Base-by-base conservation (phyloP, 2,797 vertebrate species). In the Alosa sapidissima region DNA sequence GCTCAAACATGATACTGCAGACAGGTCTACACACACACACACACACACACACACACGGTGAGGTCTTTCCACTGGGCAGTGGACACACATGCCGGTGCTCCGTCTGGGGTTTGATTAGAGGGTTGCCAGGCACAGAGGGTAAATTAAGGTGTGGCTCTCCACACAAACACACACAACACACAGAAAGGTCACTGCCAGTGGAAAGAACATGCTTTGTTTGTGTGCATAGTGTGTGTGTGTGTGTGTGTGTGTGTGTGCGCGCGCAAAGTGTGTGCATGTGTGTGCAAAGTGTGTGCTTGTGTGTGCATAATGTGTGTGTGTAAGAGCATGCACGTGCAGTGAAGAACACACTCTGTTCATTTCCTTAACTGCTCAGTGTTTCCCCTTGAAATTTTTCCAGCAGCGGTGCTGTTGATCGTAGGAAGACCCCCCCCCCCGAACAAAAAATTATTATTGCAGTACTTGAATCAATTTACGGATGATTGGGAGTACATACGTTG, bases 81-180 rank as follows among this genome's bases (percentile, higher is more conserved):
- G 14, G 65, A 33, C 65, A 41, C 33, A 75, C 28, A 3, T 1
- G 16, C 9, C 13, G 51, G 8, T 11, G 13, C 16, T 21, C 41
- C 16, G 36, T 1, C 72, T 6, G 72, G 36, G 72, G 41, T 47
- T 16, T 78, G 41, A 78, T 47, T 78, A 78, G 36, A 78, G 72
- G 72, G 72, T 78, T 78, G 72, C 72, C 72, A 47, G 41, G 72
- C 72, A 47, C 72, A 21, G 41, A 47, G 72, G 33, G 36, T 78
- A 78, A 78, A 78, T 47, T 19, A 78, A 78, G 72, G 72, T 78
- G 72, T 41, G 72, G 72, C 72, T 36, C 5, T 21, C 72, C 36
- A 45, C 41, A 21, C 1, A 45, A 47, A 78, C 36, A 78, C 72
- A 47, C 41, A 78, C 41, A 47, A 47, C 11, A 65, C n/a, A 78